Conservation (phyloP, 2,113 vertebrate genomes). For the Apistogramma diplotaenia region DNA sequence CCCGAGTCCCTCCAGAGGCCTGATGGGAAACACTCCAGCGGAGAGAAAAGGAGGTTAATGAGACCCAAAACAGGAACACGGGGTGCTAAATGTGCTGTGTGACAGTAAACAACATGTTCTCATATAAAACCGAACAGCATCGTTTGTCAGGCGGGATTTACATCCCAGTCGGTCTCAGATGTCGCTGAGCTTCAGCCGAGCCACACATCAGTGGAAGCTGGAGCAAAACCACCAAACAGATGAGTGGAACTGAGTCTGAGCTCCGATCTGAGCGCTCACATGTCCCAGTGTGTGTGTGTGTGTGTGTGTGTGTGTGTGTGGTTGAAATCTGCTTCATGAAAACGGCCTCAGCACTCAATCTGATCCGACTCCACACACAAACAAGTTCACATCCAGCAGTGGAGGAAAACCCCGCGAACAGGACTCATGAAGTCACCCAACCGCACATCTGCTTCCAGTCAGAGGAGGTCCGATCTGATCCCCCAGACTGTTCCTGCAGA, state of each 20-base stretch:
- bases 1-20: background rate
- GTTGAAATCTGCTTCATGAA: background rate
- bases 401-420: slow-evolving; percentile 1
- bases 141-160: background rate
- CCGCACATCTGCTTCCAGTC: slow-evolving; percentile 40
- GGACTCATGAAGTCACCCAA: slow-evolving; percentile 8
- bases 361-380: background rate
- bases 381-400: background rate
- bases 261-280: background rate
- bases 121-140: background rate
- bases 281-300: too few relatives aligned
- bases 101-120: background rate
- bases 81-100: background rate
- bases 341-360: background rate
- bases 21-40: background rate
- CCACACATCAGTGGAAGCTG: background rate
- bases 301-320: background rate
- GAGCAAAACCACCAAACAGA: background rate
- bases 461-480: slow-evolving; percentile 4
- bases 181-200: background rate
- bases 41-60: background rate
- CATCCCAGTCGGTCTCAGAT: background rate
- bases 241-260: background rate
- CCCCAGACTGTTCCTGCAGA: background rate
- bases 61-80: background rate